A percentile compares a stretch with the other conserved stretches of the same genome.
phyloP scores from a whole-genome alignment of 2,888 invertebrate species.

The Autographa gamma region DNA sequence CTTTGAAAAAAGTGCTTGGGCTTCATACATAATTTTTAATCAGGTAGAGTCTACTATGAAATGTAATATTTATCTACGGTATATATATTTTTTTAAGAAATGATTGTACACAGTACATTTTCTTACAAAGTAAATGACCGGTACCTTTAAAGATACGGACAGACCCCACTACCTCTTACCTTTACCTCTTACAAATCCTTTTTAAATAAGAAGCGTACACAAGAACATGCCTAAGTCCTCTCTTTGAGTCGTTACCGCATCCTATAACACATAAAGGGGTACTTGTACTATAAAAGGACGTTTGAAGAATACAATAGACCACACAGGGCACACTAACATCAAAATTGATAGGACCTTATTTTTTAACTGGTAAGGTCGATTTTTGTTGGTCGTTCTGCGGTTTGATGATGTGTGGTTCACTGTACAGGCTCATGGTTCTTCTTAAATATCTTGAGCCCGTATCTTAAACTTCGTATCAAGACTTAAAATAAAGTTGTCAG shows the following conservation, averaged over 20 bases:
- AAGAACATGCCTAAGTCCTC: background rate
- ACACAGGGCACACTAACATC: background rate
- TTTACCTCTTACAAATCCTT: background rate
- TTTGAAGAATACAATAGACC: constrained; percentile 2
- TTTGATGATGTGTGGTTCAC: background rate
- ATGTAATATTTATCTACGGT: too few species aligned
- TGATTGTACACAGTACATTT: background rate
- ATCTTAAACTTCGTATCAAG: constrained; percentile 15
- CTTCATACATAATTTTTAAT: too few species aligned
- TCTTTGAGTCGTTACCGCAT: constrained; percentile 5
- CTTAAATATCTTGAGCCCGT: background rate
- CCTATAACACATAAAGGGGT: constrained; percentile 4
- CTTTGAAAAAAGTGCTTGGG: too few species aligned
- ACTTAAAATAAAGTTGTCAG: constrained; percentile 36
- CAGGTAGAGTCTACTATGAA: too few species aligned
- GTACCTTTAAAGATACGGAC: background rate
- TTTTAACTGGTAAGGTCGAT: background rate
- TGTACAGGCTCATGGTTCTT: background rate
- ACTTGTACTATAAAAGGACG: background rate
- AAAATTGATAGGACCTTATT: background rate
- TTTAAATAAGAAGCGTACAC: background rate
- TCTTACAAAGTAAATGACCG: background rate
- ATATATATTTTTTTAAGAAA: too few species aligned
- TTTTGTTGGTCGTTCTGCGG: too few species aligned
- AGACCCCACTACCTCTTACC: background rate